Base-by-base conservation (phyloP, 2,113 vertebrate genomes). In the Aplodontia rufa region DNA sequence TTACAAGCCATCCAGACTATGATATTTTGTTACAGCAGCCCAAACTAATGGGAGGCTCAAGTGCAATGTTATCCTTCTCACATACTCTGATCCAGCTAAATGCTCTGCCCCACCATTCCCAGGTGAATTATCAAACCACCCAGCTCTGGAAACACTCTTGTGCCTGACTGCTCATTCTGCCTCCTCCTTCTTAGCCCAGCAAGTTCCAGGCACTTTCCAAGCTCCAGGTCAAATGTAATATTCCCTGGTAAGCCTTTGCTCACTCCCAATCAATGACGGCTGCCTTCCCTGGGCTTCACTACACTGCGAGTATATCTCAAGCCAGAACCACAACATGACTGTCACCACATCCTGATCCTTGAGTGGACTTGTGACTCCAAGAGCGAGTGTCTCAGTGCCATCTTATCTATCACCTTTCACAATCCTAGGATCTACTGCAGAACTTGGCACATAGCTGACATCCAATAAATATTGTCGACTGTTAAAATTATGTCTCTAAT, bases 391-490 rank as follows among this genome's bases (percentile, higher is more conserved):
- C 42, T 85, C 84, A 10, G 28, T 76, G 74, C 26, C 37, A 8
- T 91, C 86, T 53, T 60, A 60, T 69, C 71, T 92, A 60, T 51
- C 53, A 68, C n/a, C 24, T 72, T 53, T 72, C 66, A 60, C 6
- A 58, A 89, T 94, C 60, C 80, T 40, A 84, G 71, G 42, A 35
- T 66, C 79, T 66, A 83, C 75, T 42, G 22, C 87, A 90, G 83
- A 35, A 83, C 35, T 75, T 76, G 51, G 82, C 40, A 93, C 62
- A 83, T 66, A 80, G 66, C 26, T 92, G 80, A 45, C 84, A 80
- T 72, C 92, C 80, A 84, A 24, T 45, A 93, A 93, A 60, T 66
- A 55, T 75, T 93, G 83, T 55, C 93, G 75, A 81, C 60, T 87
- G 35, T 55, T 94, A 81, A 92, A 75, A 82, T 28, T 88, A 7